Evolutionary conservation across 2,888 invertebrate species (phyloP), one percentile per base, ranked within the genome.

Genomic region (Tipula helvola): DNA sequence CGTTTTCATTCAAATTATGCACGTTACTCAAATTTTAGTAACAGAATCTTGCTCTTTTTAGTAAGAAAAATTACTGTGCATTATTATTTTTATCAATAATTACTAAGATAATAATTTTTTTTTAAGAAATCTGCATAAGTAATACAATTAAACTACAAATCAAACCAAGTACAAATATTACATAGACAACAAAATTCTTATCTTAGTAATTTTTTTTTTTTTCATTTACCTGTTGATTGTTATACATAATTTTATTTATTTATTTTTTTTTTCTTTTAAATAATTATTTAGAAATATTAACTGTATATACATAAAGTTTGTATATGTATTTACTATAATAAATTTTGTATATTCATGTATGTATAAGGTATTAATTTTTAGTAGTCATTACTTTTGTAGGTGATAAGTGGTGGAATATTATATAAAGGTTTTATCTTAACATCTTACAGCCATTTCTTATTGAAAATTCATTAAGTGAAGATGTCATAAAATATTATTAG

Each of bases 351-450:
- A 84, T 84, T 5, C n/a, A 83, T 83, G 10, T 83, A 83, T 10
- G n/a, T 39, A 84, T 84, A 84, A 39, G 16, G 39, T 39, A 16
- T 16, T 39, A 84, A 39, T 39, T 39, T 84, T 84, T 39, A 39
- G 36, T 36, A 18, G 42, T 85, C 42, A 85, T 85, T 85, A 85
- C 12, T 16, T 42, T 42, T 41, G 10, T 85, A 42, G 85, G 39
- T 85, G 84, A 84, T 84, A 84, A 84, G 41, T 84, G 41, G 84
- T 85, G 39, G 57, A 52, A 57, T 86, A 71, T 71, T 71, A 86
- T 86, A 86, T 86, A 86, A 86, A 57, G 57, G 52, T 57, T 57
- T 86, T 86, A 86, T 86, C 86, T 57, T 13, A 52, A 86, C 57
- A 86, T 86, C 52, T 86, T n/a, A 52, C 5, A 86, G 52, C 36